Percentiles rank a stretch among this genome's conserved stretches.
phyloP scores from a whole-genome alignment of 1,140 invertebrate species.

The Eriocheir sinensis region DNA sequence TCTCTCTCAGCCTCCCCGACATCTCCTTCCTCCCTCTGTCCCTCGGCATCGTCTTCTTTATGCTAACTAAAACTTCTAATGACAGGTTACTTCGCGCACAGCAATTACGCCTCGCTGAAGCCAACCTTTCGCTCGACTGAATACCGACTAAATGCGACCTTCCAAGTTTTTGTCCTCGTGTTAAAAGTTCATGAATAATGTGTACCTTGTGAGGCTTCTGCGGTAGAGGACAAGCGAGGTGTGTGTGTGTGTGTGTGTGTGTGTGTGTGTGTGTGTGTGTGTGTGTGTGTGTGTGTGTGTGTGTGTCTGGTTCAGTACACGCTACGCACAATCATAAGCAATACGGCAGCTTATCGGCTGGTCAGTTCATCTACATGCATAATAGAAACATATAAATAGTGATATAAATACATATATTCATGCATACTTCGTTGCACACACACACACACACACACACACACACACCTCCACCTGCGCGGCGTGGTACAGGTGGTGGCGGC shows the following conservation, averaged over 20 bases:
- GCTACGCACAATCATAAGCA: neutral
- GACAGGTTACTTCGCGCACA: neutral
- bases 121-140: neutral
- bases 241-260: slow-evolving; percentile 22
- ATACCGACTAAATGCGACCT: neutral
- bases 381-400: neutral
- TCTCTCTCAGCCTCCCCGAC: neutral
- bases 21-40: neutral
- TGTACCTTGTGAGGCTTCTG: neutral
- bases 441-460: neutral
- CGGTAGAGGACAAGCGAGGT: neutral
- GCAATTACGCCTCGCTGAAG: neutral
- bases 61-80: neutral
- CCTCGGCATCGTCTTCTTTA: neutral
- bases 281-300: slow-evolving; percentile 14
- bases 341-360: neutral
- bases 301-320: neutral
- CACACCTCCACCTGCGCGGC: neutral
- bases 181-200: neutral
- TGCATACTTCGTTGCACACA: neutral
- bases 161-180: neutral
- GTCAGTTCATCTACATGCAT: neutral
- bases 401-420: too few species aligned
- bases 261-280: slow-evolving; percentile 22
- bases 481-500: neutral